Percentiles rank a stretch among this genome's conserved stretches.
Conservation (phyloP, 1,140 invertebrate species). For the Drosophila pruinosa region DNA sequence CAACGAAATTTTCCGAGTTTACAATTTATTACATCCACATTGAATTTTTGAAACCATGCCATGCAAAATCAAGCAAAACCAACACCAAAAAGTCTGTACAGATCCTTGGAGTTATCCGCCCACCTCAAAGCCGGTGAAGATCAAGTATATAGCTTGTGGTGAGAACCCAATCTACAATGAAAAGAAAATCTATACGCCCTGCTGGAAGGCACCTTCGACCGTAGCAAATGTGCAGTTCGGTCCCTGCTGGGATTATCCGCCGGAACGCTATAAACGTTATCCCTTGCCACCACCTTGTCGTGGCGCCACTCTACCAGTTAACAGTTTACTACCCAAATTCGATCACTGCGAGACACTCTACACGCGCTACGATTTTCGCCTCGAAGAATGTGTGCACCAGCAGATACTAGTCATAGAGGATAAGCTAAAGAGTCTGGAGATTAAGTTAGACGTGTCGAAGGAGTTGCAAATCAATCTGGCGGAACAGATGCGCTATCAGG, state of each 20-base stretch:
- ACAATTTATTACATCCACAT: conserved; percentile 2
- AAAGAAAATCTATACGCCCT: conserved; percentile 10
- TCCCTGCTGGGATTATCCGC: conserved; percentile 67
- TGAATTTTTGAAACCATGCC: no score
- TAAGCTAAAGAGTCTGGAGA: conserved; percentile 7
- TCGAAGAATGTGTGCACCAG: conserved; percentile 62
- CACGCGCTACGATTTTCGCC: conserved; percentile 45
- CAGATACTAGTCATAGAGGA: conserved; percentile 48
- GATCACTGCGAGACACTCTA: conserved; percentile 43
- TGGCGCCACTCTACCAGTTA: conserved; percentile 27
- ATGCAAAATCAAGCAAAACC: conserved; percentile 9
- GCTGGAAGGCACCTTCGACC: conserved; percentile 45
- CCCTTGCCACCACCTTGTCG: conserved; percentile 55
- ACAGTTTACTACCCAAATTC: conserved; percentile 41
- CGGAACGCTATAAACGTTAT: conserved; percentile 43
- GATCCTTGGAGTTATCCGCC: conserved; percentile 58
- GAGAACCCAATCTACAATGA: conserved; percentile 19
- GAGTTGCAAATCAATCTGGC: conserved; percentile 40
- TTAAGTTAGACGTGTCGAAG: conserved; percentile 20
- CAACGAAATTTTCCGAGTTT: conserved; percentile 32
- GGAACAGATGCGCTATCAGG: conserved; percentile 59
- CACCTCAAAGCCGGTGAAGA: neutral
- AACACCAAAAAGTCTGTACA: conserved; percentile 32
- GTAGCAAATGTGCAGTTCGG: conserved; percentile 25
- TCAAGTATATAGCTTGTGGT: conserved; percentile 35